Conservation (phyloP, 1,140 invertebrate species). For the Apis laboriosa region DNA sequence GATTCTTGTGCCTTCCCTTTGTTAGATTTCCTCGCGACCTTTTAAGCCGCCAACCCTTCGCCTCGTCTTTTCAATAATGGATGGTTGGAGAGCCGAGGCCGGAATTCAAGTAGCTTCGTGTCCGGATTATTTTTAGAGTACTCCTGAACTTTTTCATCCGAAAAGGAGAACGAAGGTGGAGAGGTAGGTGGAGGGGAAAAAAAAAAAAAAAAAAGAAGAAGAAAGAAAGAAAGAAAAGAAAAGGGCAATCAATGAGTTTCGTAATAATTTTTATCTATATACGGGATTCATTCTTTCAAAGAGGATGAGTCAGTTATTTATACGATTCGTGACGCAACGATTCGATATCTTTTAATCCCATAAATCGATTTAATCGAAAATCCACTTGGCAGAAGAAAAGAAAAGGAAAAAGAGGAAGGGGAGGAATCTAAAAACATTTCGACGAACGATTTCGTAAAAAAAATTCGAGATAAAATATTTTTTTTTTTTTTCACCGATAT, state of each 20-base stretch:
- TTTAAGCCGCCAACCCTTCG: background rate
- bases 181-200: background rate
- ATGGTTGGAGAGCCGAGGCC: background rate
- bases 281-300: too few relatives aligned
- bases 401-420: too few relatives aligned
- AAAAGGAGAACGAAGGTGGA: too few relatives aligned
- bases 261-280: too few relatives aligned
- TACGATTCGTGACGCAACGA: background rate
- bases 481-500: too few relatives aligned
- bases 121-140: background rate
- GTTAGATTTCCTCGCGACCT: constrained; percentile 27
- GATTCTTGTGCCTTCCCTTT: constrained; percentile 30
- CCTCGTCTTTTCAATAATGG: background rate
- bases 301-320: background rate
- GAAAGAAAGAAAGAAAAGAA: background rate
- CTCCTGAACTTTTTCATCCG: background rate
- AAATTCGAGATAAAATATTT: background rate
- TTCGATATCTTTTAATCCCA: background rate
- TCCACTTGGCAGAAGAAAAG: background rate
- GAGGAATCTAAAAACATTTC: too few relatives aligned
- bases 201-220: background rate
- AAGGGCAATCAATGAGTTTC: background rate
- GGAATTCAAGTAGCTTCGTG: background rate
- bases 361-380: background rate
- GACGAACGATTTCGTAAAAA: too few relatives aligned